Evolutionary conservation across 1,140 invertebrate genomes (phyloP), one percentile per base, ranked within the genome.

Genomic region (Carcinoscorpius rotundicauda): DNA sequence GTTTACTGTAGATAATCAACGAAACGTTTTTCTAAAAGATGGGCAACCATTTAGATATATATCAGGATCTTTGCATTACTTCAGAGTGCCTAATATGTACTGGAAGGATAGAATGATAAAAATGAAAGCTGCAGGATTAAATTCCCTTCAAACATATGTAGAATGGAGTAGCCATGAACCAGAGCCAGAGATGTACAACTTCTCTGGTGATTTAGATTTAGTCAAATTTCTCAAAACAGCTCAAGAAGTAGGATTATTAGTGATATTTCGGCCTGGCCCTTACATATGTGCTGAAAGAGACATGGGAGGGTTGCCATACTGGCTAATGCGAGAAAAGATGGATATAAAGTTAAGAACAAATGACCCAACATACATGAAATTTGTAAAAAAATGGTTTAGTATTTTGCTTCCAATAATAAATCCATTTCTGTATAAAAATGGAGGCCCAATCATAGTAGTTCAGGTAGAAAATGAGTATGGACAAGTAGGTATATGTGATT

Each of bases 251-350:
- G 76, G 73, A 9, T 66, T 82, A 50, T 68, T 74, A 49, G 80
- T 81, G 4, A 72, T 82, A 5, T 66, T 82, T 0, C 66, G 81
- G 63, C 68, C 76, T 60, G 81, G 81, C 8, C 80, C 81, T 4
- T 82, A 80, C 65, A 79, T 80, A 50, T 79, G 78, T 75, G 80
- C 76, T 56, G 81, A 82, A 70, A 76, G 78, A 74, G 81, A 82
- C 61, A 77, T 78, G 75, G 78, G 78, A 52, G 78, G 78, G 6
- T 72, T 79, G 61, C 78, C 78, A 50, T 74, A 69, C 5, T 79
- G 77, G 76, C 61, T 79, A 9, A 48, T 71, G 60, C 62, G 58
- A 51, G 50, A 60, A n/a, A 65, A 71, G 49, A 59, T 55, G 29
- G 52, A 62, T 8, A 71, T 71, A 56, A 61, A 58, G 52, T 48